A percentile compares a stretch with the other conserved stretches of the same genome.
Evolutionary conservation across 2,113 vertebrate genomes (phyloP).

Genomic region (Arvicanthis niloticus): DNA sequence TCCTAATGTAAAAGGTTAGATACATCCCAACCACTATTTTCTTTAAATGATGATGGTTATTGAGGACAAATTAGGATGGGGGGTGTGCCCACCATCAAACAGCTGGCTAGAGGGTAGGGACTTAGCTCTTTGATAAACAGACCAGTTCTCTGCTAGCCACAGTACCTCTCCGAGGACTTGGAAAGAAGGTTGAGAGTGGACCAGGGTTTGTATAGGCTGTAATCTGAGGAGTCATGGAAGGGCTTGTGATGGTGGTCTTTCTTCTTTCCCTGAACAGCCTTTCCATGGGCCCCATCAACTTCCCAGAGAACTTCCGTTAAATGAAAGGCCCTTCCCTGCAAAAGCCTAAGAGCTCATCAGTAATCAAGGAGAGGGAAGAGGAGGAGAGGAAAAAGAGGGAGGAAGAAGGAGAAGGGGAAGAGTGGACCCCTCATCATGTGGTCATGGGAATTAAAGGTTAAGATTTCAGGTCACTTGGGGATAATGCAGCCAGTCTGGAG

Average conservation of each 20-base stretch:
- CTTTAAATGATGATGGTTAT: not conserved
- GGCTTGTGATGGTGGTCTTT: not conserved
- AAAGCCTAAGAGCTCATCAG: slow-evolving; percentile 50
- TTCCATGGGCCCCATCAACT: not conserved
- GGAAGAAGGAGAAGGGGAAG: not conserved
- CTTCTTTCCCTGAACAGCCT: not conserved
- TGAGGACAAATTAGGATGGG: not conserved
- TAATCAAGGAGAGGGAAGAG: not conserved
- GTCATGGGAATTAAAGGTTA: slow-evolving; percentile 76
- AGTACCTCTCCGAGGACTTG: not conserved
- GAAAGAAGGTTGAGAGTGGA: not conserved
- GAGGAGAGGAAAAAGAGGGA: not conserved
- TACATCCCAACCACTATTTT: too few species aligned
- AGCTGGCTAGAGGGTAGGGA: not conserved
- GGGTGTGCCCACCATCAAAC: not conserved
- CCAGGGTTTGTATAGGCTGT: not conserved
- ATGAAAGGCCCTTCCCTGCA: slow-evolving; percentile 47
- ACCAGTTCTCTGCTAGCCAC: not conserved
- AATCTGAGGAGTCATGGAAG: not conserved
- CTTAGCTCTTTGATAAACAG: not conserved
- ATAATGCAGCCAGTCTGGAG: slow-evolving; percentile 76
- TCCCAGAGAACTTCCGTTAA: slow-evolving; percentile 21
- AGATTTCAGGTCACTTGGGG: slow-evolving; percentile 70
- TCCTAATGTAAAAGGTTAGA: not conserved
- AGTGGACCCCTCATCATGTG: slow-evolving; percentile 62